Conservation (phyloP, 2,888 invertebrate species). For the Eudemis profundana region DNA sequence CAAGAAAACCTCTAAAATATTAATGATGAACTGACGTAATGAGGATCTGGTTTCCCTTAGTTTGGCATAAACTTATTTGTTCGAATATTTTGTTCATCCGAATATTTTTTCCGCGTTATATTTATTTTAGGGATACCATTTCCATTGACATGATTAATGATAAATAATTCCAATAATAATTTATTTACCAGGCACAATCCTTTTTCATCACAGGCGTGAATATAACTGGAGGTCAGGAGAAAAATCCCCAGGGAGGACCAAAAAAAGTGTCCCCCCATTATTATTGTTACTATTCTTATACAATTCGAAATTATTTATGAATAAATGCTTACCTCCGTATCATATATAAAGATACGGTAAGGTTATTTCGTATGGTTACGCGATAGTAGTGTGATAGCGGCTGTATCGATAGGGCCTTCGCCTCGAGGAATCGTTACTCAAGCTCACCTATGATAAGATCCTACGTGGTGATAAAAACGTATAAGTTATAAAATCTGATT, state of each 20-base stretch:
- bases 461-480: conserved; percentile 50
- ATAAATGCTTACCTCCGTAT: conserved; percentile 43
- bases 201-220: conserved; percentile 70
- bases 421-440: conserved; percentile 32
- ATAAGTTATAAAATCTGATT: conserved; percentile 42
- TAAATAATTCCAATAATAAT: not conserved
- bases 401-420: conserved; percentile 37
- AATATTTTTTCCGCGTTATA: no score
- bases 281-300: conserved; percentile 47
- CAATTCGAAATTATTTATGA: conserved; percentile 48
- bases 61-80: no score
- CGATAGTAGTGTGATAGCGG: conserved; percentile 45
- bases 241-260: conserved; percentile 73
- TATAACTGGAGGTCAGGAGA: conserved; percentile 59
- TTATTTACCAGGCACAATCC: conserved; percentile 71
- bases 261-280: conserved; percentile 71
- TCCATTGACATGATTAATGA: no score
- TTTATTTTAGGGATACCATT: no score
- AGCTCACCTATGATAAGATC: conserved; percentile 51
- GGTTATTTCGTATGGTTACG: conserved; percentile 45
- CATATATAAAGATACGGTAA: conserved; percentile 45
- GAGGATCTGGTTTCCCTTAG: no score
- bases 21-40: no score
- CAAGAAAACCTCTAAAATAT: no score
- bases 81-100: no score